Evolutionary conservation across 2,888 invertebrate genomes (phyloP).

Genomic region (Eustalomyia histrio): DNA sequence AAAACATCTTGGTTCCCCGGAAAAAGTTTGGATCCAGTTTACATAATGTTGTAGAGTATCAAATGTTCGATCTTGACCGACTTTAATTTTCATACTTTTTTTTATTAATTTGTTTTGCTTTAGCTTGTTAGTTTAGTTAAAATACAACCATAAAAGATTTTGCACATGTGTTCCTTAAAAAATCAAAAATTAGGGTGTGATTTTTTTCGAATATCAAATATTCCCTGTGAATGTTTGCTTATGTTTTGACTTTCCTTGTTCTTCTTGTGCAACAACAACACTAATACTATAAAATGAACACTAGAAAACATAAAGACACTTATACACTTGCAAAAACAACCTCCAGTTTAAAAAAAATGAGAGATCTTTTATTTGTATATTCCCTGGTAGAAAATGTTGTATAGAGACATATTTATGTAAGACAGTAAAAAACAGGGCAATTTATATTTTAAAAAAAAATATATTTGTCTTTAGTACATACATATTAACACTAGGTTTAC

Average conservation of each 20-base stretch:
- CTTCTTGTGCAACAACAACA: background rate
- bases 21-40: too few species aligned
- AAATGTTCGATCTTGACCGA: too few species aligned
- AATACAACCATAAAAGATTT: slow-evolving; percentile 23
- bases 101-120: too few species aligned
- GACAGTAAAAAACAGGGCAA: background rate
- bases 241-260: background rate
- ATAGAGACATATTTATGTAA: slow-evolving; percentile 1
- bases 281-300: background rate
- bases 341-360: background rate
- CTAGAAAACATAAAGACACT: background rate
- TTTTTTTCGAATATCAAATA: slow-evolving; percentile 20
- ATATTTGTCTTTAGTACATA: background rate
- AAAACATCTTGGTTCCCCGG: too few species aligned
- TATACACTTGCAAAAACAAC: background rate
- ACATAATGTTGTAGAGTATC: too few species aligned
- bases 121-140: slow-evolving; percentile 29
- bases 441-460: background rate
- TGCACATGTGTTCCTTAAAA: slow-evolving; percentile 42
- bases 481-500: too few species aligned
- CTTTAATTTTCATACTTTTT: too few species aligned
- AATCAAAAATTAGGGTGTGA: slow-evolving; percentile 48
- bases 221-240: slow-evolving; percentile 1
- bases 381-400: background rate
- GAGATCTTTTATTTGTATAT: background rate